phyloP scores from a whole-genome alignment of 2,797 vertebrate genomes.

The Tokudaia muenninki region DNA sequence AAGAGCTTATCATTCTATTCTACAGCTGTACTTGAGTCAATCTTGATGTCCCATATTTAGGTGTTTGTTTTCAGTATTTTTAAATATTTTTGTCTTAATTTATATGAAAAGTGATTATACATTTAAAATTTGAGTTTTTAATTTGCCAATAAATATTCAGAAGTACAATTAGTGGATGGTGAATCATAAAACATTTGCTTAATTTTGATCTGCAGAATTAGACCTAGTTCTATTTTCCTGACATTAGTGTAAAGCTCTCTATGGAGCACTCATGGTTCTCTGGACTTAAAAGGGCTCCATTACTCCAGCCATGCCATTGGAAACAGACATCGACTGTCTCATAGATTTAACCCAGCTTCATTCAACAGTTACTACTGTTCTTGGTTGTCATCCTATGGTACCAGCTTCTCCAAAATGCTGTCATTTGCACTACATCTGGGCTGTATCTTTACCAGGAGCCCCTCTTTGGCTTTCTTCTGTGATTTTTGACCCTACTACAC shows the following conservation, averaged over 20 bases:
- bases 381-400: background rate
- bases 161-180: background rate
- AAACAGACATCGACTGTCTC: background rate
- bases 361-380: background rate
- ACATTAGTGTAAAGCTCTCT: background rate
- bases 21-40: too few relatives aligned
- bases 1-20: background rate
- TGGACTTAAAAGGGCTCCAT: background rate
- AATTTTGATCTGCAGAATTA: background rate
- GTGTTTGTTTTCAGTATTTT: background rate
- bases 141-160: too few relatives aligned
- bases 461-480: background rate
- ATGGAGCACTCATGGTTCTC: background rate
- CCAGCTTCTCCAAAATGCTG: background rate
- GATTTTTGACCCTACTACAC: background rate
- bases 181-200: background rate
- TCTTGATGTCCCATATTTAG: background rate
- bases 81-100: too few relatives aligned
- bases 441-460: too few relatives aligned
- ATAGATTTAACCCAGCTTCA: background rate
- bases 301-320: background rate
- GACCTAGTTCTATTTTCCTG: background rate
- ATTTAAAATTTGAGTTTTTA: background rate
- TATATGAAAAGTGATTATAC: background rate
- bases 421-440: background rate